A percentile compares a stretch with the other conserved stretches of the same genome.
Conservation (phyloP, 2,113 vertebrate species). For the Nanger granti region DNA sequence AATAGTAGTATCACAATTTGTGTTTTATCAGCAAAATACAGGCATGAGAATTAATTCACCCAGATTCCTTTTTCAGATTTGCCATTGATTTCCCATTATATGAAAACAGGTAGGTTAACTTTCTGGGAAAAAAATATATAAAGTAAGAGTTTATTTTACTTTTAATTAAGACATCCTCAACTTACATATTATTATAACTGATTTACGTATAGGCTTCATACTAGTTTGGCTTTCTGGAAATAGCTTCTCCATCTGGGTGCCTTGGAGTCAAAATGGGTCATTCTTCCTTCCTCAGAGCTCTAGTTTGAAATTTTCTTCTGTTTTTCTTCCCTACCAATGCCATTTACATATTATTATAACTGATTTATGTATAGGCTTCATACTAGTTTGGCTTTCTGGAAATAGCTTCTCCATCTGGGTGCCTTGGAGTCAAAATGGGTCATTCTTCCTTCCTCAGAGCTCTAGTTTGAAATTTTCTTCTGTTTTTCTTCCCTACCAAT, state of each 20-base stretch:
- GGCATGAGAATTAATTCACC: background rate
- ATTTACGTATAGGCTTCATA: background rate
- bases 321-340: background rate
- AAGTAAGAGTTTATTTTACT: background rate
- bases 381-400: background rate
- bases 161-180: background rate
- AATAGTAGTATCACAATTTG: background rate
- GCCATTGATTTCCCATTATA: background rate
- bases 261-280: background rate
- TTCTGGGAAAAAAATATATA: background rate
- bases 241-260: background rate
- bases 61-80: background rate
- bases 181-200: background rate
- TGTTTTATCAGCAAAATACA: background rate
- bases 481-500: background rate
- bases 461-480: background rate
- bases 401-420: background rate
- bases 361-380: background rate
- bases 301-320: background rate
- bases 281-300: background rate
- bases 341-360: background rate
- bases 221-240: background rate
- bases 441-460: background rate
- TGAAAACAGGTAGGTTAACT: background rate
- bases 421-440: background rate